phyloP scores from a whole-genome alignment of 2,888 invertebrate species.

The Malthinus seriepunctatus region DNA sequence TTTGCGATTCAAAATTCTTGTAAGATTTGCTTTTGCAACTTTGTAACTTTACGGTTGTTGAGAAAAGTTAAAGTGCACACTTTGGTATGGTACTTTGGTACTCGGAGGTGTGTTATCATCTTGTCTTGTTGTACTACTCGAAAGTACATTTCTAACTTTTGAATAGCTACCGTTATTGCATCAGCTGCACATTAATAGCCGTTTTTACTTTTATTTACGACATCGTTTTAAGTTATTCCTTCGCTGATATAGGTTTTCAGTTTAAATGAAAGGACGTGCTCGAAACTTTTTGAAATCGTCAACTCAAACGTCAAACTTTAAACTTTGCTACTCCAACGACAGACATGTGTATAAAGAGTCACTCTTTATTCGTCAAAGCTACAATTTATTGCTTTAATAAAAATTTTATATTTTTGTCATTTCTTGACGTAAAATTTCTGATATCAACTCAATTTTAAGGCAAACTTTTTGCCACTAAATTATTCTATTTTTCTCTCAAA shows the following conservation, averaged over 20 bases:
- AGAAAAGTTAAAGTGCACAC: constrained; percentile 25
- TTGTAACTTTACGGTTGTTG: constrained; percentile 25
- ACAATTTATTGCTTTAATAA: too few species aligned
- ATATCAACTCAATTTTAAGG: neutral
- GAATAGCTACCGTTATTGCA: constrained; percentile 24
- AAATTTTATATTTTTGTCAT: too few species aligned
- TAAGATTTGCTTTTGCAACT: constrained; percentile 15
- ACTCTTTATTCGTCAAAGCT: neutral
- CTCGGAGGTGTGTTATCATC: constrained; percentile 28
- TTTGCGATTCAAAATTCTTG: constrained; percentile 10
- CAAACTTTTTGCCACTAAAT: neutral
- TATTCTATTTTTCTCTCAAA: neutral
- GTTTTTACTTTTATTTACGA: constrained; percentile 34
- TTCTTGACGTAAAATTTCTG: neutral
- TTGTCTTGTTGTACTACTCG: constrained; percentile 19
- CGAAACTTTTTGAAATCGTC: constrained; percentile 18
- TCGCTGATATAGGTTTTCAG: constrained; percentile 9
- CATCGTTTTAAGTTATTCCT: constrained; percentile 13
- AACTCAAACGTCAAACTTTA: constrained; percentile 11
- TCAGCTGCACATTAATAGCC: constrained; percentile 36
- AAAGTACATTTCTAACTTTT: constrained; percentile 27
- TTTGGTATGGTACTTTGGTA: constrained; percentile 19
- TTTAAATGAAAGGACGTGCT: constrained; percentile 21
- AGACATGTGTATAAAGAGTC: neutral
- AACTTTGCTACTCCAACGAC: constrained; percentile 14